Percentiles rank a stretch among this genome's conserved stretches.
Conservation (phyloP, 1,140 invertebrate genomes). For the Reticulitermes speratus region DNA sequence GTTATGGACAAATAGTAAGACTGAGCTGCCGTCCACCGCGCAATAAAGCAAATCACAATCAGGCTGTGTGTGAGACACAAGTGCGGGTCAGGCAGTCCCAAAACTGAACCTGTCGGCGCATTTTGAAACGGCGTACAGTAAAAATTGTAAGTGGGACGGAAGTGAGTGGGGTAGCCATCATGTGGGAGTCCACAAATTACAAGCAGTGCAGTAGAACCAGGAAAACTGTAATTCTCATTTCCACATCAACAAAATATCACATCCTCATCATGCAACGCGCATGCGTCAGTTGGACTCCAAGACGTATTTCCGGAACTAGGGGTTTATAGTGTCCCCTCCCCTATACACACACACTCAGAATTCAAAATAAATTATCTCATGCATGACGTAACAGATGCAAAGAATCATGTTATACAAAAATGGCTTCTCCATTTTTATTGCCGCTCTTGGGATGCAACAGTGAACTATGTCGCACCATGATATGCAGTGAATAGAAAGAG, state of each 20-base stretch:
- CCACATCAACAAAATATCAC: background rate
- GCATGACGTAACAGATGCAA: constrained; percentile 14
- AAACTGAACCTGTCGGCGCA: constrained; percentile 4
- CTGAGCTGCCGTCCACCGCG: no score
- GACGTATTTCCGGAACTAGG: background rate
- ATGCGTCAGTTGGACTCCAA: background rate
- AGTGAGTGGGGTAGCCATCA: background rate
- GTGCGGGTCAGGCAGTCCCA: background rate
- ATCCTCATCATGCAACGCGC: constrained; percentile 8
- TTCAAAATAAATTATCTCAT: constrained; percentile 5
- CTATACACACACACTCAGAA: background rate
- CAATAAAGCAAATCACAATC: no score
- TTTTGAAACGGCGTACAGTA: background rate
- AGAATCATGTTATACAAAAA: background rate
- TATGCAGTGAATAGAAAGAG: no score
- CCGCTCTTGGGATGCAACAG: background rate
- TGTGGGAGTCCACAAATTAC: constrained; percentile 5
- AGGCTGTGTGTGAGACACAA: background rate
- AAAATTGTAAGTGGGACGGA: background rate
- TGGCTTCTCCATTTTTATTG: background rate
- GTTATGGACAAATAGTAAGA: no score
- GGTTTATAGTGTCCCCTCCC: constrained; percentile 1
- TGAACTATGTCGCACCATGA: background rate
- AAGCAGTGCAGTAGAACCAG: background rate
- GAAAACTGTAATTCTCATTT: constrained; percentile 17